Evolutionary conservation across 2,113 vertebrate species (phyloP).

Genomic region (Bolborhynchus lineola): DNA sequence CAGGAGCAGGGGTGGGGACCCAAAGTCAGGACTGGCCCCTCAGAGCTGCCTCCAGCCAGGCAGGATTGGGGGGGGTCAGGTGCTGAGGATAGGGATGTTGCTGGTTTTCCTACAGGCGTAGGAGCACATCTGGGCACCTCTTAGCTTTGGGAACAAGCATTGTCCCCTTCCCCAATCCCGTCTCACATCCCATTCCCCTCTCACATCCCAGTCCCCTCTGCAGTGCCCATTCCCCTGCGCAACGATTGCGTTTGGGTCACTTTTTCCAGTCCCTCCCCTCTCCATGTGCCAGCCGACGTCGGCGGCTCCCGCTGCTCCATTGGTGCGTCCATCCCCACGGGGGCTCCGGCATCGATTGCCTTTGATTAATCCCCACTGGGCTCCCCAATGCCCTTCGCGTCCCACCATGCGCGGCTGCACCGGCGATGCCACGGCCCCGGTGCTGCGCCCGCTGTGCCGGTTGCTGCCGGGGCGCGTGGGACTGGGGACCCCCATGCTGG

Average conservation of each 20-base stretch:
- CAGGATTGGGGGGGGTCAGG: not conserved
- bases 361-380: conserved; percentile 50
- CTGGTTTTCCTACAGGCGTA: not conserved
- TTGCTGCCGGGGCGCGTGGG: not conserved
- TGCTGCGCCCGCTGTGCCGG: not conserved
- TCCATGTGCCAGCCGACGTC: not conserved
- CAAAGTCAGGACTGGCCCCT: not conserved
- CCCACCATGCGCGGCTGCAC: not conserved
- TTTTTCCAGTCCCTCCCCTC: conserved; percentile 63
- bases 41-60: not conserved
- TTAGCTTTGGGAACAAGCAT: not conserved
- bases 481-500: conserved; percentile 1
- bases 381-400: conserved; percentile 50
- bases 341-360: conserved; percentile 33
- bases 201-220: not conserved
- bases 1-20: not conserved
- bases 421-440: conserved; percentile 11
- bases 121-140: not conserved
- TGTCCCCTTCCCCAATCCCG: not conserved
- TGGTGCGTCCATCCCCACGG: conserved; percentile 27
- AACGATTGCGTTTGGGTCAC: conserved; percentile 51
- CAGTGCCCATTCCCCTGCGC: not conserved
- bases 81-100: not conserved
- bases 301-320: not conserved
- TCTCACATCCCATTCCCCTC: not conserved